These are phyloP conservation scores for Sinhomidia bicolor DNA, from an alignment of 2,888 invertebrate genomes.

Conservation along the genomic window DNA sequence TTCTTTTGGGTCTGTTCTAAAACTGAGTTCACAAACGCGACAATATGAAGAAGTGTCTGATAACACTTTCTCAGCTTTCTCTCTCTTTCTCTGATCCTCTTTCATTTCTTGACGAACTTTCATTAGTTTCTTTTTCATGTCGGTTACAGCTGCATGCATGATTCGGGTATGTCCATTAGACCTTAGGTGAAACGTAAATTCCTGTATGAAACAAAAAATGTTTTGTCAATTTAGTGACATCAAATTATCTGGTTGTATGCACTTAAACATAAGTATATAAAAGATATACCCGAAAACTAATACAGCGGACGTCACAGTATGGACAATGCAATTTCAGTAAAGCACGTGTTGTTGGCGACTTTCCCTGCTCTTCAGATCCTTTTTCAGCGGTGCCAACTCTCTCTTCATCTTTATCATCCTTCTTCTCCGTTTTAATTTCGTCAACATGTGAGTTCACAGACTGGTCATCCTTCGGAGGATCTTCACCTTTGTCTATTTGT, in stretches of 20 bases:
- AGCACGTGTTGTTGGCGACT: slow-evolving; percentile 62
- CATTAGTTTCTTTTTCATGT: slow-evolving; percentile 76
- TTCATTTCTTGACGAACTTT: slow-evolving; percentile 76
- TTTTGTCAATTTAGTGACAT: too few relatives aligned
- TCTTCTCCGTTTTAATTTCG: slow-evolving; percentile 26
- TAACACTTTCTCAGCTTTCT: slow-evolving; percentile 78
- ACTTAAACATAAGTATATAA: too few relatives aligned
- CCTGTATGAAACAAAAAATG: slow-evolving; percentile 63
- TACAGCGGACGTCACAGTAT: slow-evolving; percentile 78
- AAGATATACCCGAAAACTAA: slow-evolving; percentile 77
- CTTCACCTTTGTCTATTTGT: slow-evolving; percentile 21
- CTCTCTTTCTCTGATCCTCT: slow-evolving; percentile 79
- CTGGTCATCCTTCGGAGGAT: slow-evolving; percentile 36
- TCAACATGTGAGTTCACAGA: slow-evolving; percentile 40
- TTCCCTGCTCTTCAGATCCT: slow-evolving; percentile 56
- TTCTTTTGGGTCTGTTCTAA: slow-evolving; percentile 79
- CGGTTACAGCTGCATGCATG: slow-evolving; percentile 75
- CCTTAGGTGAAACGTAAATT: slow-evolving; percentile 77
- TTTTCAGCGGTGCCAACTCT: slow-evolving; percentile 45
- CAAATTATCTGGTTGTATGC: too few relatives aligned
- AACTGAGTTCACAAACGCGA: slow-evolving; percentile 79
- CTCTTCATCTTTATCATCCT: slow-evolving; percentile 42
- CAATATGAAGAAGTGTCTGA: slow-evolving; percentile 80
- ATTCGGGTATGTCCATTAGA: slow-evolving; percentile 76
- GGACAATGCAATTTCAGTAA: slow-evolving; percentile 79